Percentiles rank a stretch among this genome's conserved stretches.
These are phyloP conservation scores for Dolichoris vasculosae DNA, from an alignment of 1,140 invertebrate genomes.

Conservation along the genomic window DNA sequence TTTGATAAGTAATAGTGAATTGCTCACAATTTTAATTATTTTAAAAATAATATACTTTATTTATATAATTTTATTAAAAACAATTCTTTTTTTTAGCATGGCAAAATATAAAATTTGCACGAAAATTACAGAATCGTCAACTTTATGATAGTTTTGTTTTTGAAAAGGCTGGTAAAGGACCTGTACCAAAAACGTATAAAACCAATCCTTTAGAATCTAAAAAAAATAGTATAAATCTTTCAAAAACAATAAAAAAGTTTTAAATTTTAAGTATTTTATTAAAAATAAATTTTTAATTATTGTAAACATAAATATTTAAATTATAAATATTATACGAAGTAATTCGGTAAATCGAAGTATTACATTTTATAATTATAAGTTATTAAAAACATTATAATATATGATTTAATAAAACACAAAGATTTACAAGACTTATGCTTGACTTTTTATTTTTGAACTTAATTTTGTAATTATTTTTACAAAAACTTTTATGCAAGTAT, in stretches of 20 bases:
- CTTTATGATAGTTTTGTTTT: slow-evolving; percentile 86
- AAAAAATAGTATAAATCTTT: slow-evolving; percentile 73
- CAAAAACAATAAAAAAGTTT: slow-evolving; percentile 53
- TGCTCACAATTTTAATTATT: too few species aligned
- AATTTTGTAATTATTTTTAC: too few species aligned
- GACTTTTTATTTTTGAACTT: too few species aligned
- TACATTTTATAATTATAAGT: too few species aligned
- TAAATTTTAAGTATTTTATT: slow-evolving; percentile 42
- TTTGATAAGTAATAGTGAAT: too few species aligned
- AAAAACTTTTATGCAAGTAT: too few species aligned
- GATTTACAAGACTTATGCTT: too few species aligned
- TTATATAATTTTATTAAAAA: slow-evolving; percentile 9
- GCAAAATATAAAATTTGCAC: slow-evolving; percentile 88
- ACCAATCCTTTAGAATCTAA: slow-evolving; percentile 79
- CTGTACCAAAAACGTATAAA: slow-evolving; percentile 90
- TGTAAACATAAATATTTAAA: slow-evolving; percentile 45
- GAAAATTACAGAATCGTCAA: slow-evolving; percentile 84
- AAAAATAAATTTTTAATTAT: slow-evolving; percentile 43
- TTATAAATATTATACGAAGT: too few species aligned
- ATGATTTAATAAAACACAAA: too few species aligned
- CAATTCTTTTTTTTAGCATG: slow-evolving; percentile 77
- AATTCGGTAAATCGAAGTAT: too few species aligned
- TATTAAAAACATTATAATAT: too few species aligned
- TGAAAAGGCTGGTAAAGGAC: slow-evolving; percentile 87
- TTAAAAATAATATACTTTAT: slow-evolving; percentile 26